Conservation (phyloP, 1,140 invertebrate species). For the Proctacanthus coquilletti region DNA sequence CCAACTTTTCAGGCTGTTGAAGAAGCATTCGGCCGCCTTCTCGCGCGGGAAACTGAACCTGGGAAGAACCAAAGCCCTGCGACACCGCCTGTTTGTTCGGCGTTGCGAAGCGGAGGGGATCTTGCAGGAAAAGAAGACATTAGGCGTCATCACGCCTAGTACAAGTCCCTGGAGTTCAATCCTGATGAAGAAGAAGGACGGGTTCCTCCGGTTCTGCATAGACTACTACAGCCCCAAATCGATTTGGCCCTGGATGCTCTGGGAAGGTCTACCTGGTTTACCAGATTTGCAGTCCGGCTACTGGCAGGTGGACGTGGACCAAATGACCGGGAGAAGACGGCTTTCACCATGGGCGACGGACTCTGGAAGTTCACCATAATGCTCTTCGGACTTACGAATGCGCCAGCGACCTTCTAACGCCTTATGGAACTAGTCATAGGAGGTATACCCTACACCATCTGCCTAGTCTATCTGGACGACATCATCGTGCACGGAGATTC, state of each 20-base stretch:
- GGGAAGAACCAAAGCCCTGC: background rate
- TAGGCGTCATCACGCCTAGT: slow-evolving; percentile 11
- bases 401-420: slow-evolving; percentile 2
- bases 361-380: slow-evolving; percentile 6
- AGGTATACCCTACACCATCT: background rate
- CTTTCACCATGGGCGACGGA: slow-evolving; percentile 2
- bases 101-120: background rate
- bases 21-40: too few relatives aligned
- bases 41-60: too few relatives aligned
- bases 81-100: slow-evolving; percentile 3
- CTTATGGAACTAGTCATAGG: slow-evolving; percentile 4
- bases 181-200: slow-evolving; percentile 33
- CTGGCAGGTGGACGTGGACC: slow-evolving; percentile 4
- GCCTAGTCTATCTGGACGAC: slow-evolving; percentile 6
- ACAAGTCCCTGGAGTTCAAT: slow-evolving; percentile 31
- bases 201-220: slow-evolving; percentile 12
- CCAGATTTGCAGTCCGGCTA: slow-evolving; percentile 4
- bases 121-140: background rate
- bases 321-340: background rate
- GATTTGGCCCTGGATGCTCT: slow-evolving; percentile 11
- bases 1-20: too few relatives aligned
- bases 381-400: slow-evolving; percentile 5
- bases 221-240: slow-evolving; percentile 29
- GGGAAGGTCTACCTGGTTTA: slow-evolving; percentile 3
- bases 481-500: slow-evolving; percentile 7